Base-by-base conservation (phyloP, 2,797 vertebrate genomes). In the Falco peregrinus region DNA sequence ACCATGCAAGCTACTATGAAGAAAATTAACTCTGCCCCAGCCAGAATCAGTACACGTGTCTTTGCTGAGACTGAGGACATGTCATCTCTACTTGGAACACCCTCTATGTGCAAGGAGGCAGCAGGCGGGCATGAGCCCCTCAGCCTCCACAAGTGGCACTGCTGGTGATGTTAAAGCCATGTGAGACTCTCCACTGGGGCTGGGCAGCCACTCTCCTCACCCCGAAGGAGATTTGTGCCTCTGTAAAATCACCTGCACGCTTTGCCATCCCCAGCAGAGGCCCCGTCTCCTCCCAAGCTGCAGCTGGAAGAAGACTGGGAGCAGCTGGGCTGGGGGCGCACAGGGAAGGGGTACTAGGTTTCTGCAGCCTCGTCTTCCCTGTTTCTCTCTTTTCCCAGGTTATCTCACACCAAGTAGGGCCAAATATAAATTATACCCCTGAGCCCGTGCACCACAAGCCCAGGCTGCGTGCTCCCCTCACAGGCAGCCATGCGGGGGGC, bases 401-500 rank as follows among this genome's bases (percentile, higher is more conserved):
- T 5, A 5, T 20, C 37, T 39, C 50, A 33, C 5, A 2, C 29
- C 50, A n/a, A n/a, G 18, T 2, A 33, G 50, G 14, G 9, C 22
- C 18, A 47, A 54, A 26, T 35, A 5, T 26, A n/a, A 73, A 6
- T 21, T 37, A 4, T 7, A 45, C 10, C 9, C 21, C 25, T 6
- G 0, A 51, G 48, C 16, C 48, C 1, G 0, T 5, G 67, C 47
- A 31, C 15, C 5, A 1, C 25, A 13, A 43, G 35, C 24, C 24
- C 60, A n/a, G 35, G 35, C 35, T 41, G 50, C 6, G 16, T 41
- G 11, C 53, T 75, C 25, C 29, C 29, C 8, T 47, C 22, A 15
- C 45, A 12, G 22, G 33, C 33, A 53, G 26, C 48, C 1, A 1
- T 1, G 1, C 51, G 25, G 51, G 61, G 70, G 16, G 60, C 69